phyloP scores from a whole-genome alignment of 2,888 invertebrate species.

The Caenorhabditis plicata region DNA sequence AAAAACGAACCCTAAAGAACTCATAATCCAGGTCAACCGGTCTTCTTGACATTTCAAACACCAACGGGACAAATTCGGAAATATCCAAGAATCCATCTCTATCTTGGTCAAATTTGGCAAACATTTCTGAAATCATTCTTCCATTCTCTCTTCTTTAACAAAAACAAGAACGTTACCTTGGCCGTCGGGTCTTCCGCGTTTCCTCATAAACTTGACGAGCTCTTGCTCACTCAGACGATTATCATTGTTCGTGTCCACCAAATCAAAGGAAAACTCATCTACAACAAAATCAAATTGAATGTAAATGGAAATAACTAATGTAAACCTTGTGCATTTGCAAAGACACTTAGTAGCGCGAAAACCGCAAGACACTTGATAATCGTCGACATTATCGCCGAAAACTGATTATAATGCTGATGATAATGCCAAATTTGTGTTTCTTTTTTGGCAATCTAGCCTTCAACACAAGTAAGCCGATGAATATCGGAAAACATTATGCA shows the following conservation, averaged over 20 bases:
- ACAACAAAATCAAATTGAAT: not conserved
- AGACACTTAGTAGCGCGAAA: too few species aligned
- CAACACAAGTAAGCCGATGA: too few species aligned
- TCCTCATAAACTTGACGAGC: conserved; percentile 18
- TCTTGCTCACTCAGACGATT: conserved; percentile 17
- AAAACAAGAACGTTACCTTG: conserved; percentile 4
- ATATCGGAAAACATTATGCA: too few species aligned
- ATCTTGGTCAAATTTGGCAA: conserved; percentile 48
- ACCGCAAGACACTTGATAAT: too few species aligned
- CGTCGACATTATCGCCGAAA: too few species aligned
- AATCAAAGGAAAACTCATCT: conserved; percentile 24
- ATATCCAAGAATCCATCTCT: conserved; percentile 48
- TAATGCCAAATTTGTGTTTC: too few species aligned
- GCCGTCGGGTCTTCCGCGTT: conserved; percentile 22
- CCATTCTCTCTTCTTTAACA: not conserved
- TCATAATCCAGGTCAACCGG: conserved; percentile 50
- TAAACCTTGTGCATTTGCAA: too few species aligned
- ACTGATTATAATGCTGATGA: too few species aligned
- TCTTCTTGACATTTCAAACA: conserved; percentile 50
- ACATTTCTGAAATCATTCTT: conserved; percentile 28
- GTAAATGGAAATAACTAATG: too few species aligned
- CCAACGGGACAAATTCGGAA: conserved; percentile 60
- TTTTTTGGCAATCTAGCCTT: too few species aligned
- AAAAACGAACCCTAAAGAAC: too few species aligned
- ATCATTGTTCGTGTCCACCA: conserved; percentile 30